Evolutionary conservation across 2,888 invertebrate genomes (phyloP), one percentile per base, ranked within the genome.

Genomic region (Nudaria mundana): DNA sequence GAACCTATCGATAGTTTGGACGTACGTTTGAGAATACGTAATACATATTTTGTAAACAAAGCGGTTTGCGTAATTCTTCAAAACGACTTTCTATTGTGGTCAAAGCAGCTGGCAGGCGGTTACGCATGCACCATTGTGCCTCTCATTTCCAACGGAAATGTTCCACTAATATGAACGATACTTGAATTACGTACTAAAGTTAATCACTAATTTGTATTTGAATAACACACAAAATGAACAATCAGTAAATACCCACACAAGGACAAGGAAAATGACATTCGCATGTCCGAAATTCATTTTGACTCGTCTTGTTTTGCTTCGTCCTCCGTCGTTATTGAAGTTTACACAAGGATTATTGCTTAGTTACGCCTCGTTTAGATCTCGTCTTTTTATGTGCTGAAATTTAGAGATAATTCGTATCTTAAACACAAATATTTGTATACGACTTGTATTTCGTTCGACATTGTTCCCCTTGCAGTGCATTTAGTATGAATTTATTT

Each of bases 51-150:
- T 67, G 77, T 80, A 75, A 78, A 79, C 72, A 71, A 44, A 62
- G 56, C 59, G 53, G 65, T 73, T 83, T 82, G 75, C 80, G 82
- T 84, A 83, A 85, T 70, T 56, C 55, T 66, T 56, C 56, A 67
- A 68, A 66, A 59, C 69, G 57, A 72, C 78, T 81, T 76, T 79
- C 81, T 76, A 83, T 87, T 87, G 84, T 85, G 63, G 68, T 61
- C 54, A 64, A 71, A 42, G 71, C 80, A 80, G 81, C 79, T 84
- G 86, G 77, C 68, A 58, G 67, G 69, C 68, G 55, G 79, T 80
- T 81, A 77, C 76, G 76, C 69, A 62, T 53, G 39, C 66, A 59
- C 72, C 57, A 77, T 84, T 81, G 79, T 82, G 57, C 63, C n/a
- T 72, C 65, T 72, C 72, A 70, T 80, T 82, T 73, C 68, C 70